Evolutionary conservation across 2,113 vertebrate genomes (phyloP).

Genomic region (Rhineura floridana): DNA sequence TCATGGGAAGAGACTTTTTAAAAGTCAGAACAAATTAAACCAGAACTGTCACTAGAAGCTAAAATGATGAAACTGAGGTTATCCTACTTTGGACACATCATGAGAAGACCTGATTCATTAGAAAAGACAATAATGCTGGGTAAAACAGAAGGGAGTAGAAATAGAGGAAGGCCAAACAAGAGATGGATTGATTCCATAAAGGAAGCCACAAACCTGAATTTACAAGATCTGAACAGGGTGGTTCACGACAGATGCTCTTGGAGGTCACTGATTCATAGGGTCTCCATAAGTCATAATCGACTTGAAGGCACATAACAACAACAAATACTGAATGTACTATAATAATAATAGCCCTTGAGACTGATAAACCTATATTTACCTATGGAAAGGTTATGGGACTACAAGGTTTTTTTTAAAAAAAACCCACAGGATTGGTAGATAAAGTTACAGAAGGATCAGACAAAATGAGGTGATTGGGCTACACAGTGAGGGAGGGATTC

Average conservation of each 20-base stretch:
- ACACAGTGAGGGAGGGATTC: background rate
- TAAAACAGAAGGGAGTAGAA: background rate
- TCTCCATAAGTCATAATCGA: too few species aligned
- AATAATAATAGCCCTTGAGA: conserved; percentile 28
- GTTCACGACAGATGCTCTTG: too few species aligned
- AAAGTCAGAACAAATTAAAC: too few species aligned
- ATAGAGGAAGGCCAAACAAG: too few species aligned
- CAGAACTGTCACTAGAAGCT: too few species aligned
- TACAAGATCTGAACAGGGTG: background rate
- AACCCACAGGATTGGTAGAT: background rate
- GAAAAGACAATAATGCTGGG: too few species aligned
- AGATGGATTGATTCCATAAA: too few species aligned
- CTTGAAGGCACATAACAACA: too few species aligned
- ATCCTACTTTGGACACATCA: too few species aligned
- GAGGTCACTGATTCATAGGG: too few species aligned
- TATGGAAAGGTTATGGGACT: conserved; percentile 33
- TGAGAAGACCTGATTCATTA: too few species aligned
- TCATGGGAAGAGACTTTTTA: conserved; percentile 55
- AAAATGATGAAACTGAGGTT: too few species aligned
- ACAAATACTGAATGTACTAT: conserved; percentile 52
- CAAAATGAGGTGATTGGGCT: background rate
- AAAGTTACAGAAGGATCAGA: background rate
- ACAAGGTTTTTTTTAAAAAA: background rate
- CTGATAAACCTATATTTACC: conserved; percentile 28
- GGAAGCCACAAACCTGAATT: background rate